These are phyloP conservation scores for Gari tellinella DNA, from an alignment of 2,888 invertebrate species.

Conservation along the genomic window DNA sequence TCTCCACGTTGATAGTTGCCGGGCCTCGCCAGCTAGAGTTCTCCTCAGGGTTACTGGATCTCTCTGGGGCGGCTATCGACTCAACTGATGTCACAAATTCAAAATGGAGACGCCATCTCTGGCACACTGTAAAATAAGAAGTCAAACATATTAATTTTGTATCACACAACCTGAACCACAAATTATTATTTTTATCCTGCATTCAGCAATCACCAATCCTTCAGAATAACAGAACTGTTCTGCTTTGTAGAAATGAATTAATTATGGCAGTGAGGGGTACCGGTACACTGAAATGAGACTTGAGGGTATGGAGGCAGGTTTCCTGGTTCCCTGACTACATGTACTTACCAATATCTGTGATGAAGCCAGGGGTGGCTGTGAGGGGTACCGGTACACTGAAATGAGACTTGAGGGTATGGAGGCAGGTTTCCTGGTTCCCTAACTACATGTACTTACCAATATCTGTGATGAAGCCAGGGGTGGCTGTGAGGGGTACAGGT, in stretches of 20 bases:
- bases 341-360: conserved; percentile 91
- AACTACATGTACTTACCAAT: conserved; percentile 88
- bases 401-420: conserved; percentile 93
- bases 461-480: conserved; percentile 97
- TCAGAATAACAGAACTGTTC: too few relatives aligned
- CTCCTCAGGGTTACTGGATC: conserved; percentile 86
- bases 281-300: conserved; percentile 95
- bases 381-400: conserved; percentile 96
- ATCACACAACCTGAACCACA: too few relatives aligned
- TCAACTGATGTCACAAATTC: conserved; percentile 90
- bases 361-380: conserved; percentile 98
- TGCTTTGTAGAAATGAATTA: too few relatives aligned
- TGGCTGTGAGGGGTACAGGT: conserved; percentile 96
- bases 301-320: conserved; percentile 92
- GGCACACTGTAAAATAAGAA: conserved; percentile 88
- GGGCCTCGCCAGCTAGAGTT: conserved; percentile 92
- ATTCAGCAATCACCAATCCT: too few relatives aligned
- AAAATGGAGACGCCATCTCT: conserved; percentile 98
- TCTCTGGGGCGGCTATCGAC: conserved; percentile 68
- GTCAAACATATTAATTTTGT: too few relatives aligned
- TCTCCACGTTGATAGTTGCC: conserved; percentile 94
- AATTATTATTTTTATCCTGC: too few relatives aligned
- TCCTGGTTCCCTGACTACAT: too few relatives aligned
- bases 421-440: conserved; percentile 96
- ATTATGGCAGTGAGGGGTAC: conserved; percentile 97